phyloP scores from a whole-genome alignment of 2,797 vertebrate species.

The Falco biarmicus region DNA sequence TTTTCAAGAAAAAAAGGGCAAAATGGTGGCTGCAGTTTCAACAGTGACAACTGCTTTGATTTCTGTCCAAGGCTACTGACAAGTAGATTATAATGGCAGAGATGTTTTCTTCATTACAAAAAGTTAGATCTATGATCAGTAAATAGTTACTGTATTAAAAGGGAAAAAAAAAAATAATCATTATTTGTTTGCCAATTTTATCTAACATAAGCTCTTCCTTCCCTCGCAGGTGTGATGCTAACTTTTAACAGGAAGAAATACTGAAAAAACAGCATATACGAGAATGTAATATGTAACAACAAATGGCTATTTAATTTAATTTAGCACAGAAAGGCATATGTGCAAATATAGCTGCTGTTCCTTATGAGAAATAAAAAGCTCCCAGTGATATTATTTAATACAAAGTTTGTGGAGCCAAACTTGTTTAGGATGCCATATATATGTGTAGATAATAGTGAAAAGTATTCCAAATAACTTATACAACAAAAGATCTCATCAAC shows the following conservation, averaged over 20 bases:
- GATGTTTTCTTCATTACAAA: neutral
- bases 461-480: neutral
- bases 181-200: neutral
- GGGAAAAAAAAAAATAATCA: neutral
- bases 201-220: neutral
- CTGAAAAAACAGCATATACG: neutral
- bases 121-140: neutral
- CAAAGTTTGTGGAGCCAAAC: constrained; percentile 25
- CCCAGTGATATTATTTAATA: constrained; percentile 10
- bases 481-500: neutral
- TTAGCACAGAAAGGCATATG: neutral
- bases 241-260: neutral
- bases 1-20: constrained; percentile 19
- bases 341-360: neutral
- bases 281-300: neutral
- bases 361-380: constrained; percentile 43
- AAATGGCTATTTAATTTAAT: constrained; percentile 4
- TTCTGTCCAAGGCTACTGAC: neutral
- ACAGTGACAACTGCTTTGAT: neutral
- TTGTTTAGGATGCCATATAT: neutral
- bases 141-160: neutral
- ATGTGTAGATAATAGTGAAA: neutral
- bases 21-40: neutral
- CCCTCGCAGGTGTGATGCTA: neutral
- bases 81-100: neutral